Evolutionary conservation across 2,113 vertebrate species (phyloP), one percentile per base, ranked within the genome.

Genomic region (Paedocypris sp.): DNA sequence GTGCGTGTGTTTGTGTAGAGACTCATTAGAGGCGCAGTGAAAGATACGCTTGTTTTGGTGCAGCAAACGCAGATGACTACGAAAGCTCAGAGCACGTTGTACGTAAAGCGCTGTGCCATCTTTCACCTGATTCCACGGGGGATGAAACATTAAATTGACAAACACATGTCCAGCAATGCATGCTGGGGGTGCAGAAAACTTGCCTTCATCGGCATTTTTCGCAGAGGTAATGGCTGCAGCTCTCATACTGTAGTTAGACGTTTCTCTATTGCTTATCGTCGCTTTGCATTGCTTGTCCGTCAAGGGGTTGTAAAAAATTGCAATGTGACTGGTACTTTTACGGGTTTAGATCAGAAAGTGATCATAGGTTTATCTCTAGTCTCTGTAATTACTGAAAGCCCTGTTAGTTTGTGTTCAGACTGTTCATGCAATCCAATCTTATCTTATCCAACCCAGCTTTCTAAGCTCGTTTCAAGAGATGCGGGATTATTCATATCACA

Each of bases 181-280:
- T 73, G 70, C 49, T 62, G 12, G 70, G 31, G 66, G 70, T 48
- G 67, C 70, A 75, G 68, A 41, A 53, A 61, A 61, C 35, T 35
- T 52, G 76, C 78, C 78, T 70, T 47, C 57, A 79, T 80, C 80
- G 82, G 81, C 82, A 78, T 74, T 71, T 57, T 60, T 33, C 69
- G 75, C 74, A 73, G n/a, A 62, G 51, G 50, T 20, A 15, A 5
- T 23, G 19, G 19, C 69, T 62, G 31, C 38, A 33, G 16, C 35
- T 26, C 18, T 33, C 67, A 48, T 62, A 42, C 23, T 48, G 50
- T n/a, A n/a, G n/a, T 48, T 61, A 42, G 15, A 16, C 45, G 3
- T 5, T 19, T 31, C 31, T 49, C 46, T 49, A 9, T 29, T 11
- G 16, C 8, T 31, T 12, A 16, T 47, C 22, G 3, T 28, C 2